Base-by-base conservation (phyloP, 2,888 invertebrate species). In the Spatulosminthurus flaviceps region DNA sequence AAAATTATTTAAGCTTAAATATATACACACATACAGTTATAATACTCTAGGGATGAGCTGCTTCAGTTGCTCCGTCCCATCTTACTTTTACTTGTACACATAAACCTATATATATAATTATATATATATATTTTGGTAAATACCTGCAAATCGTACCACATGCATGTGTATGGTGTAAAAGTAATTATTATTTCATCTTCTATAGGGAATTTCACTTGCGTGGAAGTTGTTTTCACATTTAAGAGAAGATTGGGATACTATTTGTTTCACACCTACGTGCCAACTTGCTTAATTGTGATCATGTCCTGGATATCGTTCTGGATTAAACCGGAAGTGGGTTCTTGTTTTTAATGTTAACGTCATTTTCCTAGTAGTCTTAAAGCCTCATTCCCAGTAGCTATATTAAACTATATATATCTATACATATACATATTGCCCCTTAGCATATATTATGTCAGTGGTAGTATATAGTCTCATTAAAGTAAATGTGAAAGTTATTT, bases 221-320 rank as follows among this genome's bases (percentile, higher is more conserved):
- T 96, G 85, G 95, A 95, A 87, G 95, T 96, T 71, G 92, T 95
- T 81, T 96, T 96, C 88, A 94, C 94, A 76, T 88, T 96, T 85
- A 95, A 95, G 87, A 90, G 96, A 29, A 92, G 96, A 1, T 90
- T 96, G 75, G 95, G 96, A 0, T 96, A 96, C 88, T 95, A 95
- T 87, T 90, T 96, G 74, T 96, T 96, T 89, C 95, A 96, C 88
- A 96, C 96, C 0, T 96, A 96, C 87, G 93, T 96, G 86, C 96
- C 96, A 4, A 96, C 96, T 19, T 95, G 95, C 87, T 90, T 96
- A 86, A 96, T 96, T 86, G 96, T 96, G 82, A 87, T 87, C 79
- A 84, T 87, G 77, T 86, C 86, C 13, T 88, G 88, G 88, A 87
- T 88, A 77, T 87, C 87, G 5, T 88, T 88, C 82, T 88, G 88